phyloP scores from a whole-genome alignment of 2,888 invertebrate genomes.

The Ischnura elegans region DNA sequence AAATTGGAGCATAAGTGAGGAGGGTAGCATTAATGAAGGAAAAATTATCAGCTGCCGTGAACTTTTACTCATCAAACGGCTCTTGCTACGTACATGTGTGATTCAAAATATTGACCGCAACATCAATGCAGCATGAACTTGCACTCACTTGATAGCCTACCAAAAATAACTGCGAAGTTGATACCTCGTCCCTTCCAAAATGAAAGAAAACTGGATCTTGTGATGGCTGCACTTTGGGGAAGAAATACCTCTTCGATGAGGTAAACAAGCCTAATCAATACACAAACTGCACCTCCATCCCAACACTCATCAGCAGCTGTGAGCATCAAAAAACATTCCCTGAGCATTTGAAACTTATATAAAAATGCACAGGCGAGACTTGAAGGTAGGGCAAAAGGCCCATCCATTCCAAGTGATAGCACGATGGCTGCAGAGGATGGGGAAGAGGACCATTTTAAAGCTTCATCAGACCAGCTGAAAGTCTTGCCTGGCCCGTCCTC shows the following conservation, averaged over 20 bases:
- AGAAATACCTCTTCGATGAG: background rate
- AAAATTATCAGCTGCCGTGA: background rate
- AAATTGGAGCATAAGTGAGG: background rate
- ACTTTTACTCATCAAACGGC: background rate
- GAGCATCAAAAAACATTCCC: background rate
- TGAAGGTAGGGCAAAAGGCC: background rate
- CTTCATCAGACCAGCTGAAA: slow-evolving; percentile 67
- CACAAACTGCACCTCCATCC: slow-evolving; percentile 3
- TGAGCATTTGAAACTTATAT: slow-evolving; percentile 14
- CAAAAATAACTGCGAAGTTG: background rate
- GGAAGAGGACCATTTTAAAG: slow-evolving; percentile 65
- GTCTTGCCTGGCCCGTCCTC: slow-evolving; percentile 36
- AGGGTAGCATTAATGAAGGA: background rate
- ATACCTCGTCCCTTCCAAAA: background rate
- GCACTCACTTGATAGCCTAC: background rate
- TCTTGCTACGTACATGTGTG: background rate
- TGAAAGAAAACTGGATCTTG: background rate
- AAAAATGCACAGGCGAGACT: slow-evolving; percentile 23
- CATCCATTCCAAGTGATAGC: slow-evolving; percentile 5
- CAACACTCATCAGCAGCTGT: background rate
- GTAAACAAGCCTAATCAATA: background rate
- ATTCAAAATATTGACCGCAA: background rate
- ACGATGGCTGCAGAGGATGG: background rate
- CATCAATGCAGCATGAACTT: background rate
- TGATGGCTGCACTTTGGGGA: background rate